Evolutionary conservation across 2,113 vertebrate genomes (phyloP), one percentile per base, ranked within the genome.

Genomic region (Platysternon megacephalum): DNA sequence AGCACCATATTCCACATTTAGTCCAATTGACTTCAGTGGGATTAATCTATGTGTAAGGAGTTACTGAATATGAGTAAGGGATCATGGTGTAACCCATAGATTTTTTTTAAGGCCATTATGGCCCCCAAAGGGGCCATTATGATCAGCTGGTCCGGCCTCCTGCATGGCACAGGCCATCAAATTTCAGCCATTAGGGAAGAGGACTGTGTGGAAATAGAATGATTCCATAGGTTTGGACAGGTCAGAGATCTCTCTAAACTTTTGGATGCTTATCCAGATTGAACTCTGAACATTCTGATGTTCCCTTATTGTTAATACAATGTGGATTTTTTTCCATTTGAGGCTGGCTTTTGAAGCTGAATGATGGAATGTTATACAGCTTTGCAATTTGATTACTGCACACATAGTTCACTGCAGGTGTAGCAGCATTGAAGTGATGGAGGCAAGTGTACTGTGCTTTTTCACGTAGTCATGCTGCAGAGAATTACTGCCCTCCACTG

Each of bases 341-440:
- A 68, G 35, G 14, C 35, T n/a, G 61, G 14, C 61, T 19, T 35
- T n/a, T 68, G 61, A n/a, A n/a, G 32, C 35, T 68, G 61, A 68
- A 68, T 68, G 32, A 68, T n/a, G 35, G 61, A 68, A 35, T 68
- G 61, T 17, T 68, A 68, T 68, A n/a, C 29, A 68, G 61, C 35
- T n/a, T 68, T 68, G 35, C 35, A 85, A 42, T 9, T 11, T 7
- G 72, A 42, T 42, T 14, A 32, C 78, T 86, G 29, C 0, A 0
- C n/a, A 58, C 19, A n/a, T n/a, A 82, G 16, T 29, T 79, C 1
- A 0, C 22, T 35, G n/a, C 46, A 14, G 0, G 0, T 26, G 72
- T 44, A 53, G 49, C 42, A 53, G 49, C 42, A 21, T 14, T 32
- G 44, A 21, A 11, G 13, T 93, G 55, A 29, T 84, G 48, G 74